Evolutionary conservation across 2,888 invertebrate species (phyloP).

Genomic region (Eurytoma californica): DNA sequence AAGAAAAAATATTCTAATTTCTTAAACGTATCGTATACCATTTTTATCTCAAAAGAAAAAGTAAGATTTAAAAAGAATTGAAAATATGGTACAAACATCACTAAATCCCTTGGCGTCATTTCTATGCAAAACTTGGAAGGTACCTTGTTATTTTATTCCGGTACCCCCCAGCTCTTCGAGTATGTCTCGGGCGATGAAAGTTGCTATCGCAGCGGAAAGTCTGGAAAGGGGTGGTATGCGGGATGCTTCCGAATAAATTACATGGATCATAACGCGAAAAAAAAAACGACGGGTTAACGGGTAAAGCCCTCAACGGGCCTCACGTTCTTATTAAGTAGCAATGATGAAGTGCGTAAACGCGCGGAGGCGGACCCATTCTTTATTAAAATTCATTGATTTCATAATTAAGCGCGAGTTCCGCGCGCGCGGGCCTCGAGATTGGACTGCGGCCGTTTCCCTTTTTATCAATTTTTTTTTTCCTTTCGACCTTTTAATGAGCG

Average conservation of each 20-base stretch:
- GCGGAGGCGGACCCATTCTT: slow-evolving; percentile 6
- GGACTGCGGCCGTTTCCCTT: not conserved
- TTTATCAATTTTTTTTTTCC: slow-evolving; percentile 22
- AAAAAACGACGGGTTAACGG: not conserved
- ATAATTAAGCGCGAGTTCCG: slow-evolving; percentile 22
- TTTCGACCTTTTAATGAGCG: slow-evolving; percentile 35
- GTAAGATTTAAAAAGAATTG: too few relatives aligned
- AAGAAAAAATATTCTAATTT: too few relatives aligned
- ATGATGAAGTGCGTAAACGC: slow-evolving; percentile 45
- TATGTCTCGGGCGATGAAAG: slow-evolving; percentile 12
- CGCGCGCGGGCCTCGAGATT: slow-evolving; percentile 3
- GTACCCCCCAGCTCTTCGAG: not conserved
- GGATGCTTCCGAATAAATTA: slow-evolving; percentile 41
- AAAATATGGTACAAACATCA: too few relatives aligned
- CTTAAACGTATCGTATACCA: too few relatives aligned
- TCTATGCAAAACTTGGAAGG: too few relatives aligned
- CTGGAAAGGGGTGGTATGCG: not conserved
- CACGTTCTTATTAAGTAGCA: slow-evolving; percentile 42
- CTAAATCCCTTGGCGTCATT: too few relatives aligned
- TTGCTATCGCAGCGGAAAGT: not conserved
- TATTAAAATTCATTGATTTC: slow-evolving; percentile 54
- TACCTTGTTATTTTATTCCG: too few relatives aligned
- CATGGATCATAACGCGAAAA: slow-evolving; percentile 42
- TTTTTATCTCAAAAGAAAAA: too few relatives aligned
- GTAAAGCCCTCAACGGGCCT: not conserved